Evolutionary conservation across 2,888 invertebrate species (phyloP), one percentile per base, ranked within the genome.

Genomic region (Sesamia inferens): DNA sequence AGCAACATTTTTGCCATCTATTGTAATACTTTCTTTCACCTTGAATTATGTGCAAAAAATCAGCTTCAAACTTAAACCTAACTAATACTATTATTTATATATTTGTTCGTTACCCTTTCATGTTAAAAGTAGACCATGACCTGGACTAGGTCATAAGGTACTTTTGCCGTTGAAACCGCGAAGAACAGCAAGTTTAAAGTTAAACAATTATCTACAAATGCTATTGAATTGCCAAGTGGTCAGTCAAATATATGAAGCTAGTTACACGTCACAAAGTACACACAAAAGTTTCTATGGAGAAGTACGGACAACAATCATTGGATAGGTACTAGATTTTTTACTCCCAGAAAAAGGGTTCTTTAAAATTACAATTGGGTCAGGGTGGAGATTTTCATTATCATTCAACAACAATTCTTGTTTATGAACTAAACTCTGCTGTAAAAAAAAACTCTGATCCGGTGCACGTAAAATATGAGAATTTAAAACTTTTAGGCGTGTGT

Each of bases 401-500:
- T 62, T 73, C 6, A 19, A 51, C 11, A 47, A 62, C 31, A 11
- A 19, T 5, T 8, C 31, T 51, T 31, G 6, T 31, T 11, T 48
- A 51, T 31, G 61, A 44, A 55, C 19, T 31, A 54, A 48, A 24
- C n/a, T 47, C 5, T 48, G 24, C 24, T 19, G 54, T 19, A 13
- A 11, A 11, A 11, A 11, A 3, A 75, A 61, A 22, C 31, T 61
- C 22, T 10, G 42, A n/a, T 8, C 4, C 22, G 14, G 54, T 39
- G 44, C 64, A 64, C 62, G 47, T 76, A 54, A 76, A 81, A 76
- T 79, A 76, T 81, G 66, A 63, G 42, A 22, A 63, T 11, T 48
- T 5, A 22, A 69, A 79, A 70, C 61, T 76, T 81, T 63, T 62
- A 0, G 16, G 22, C 11, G 55, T 42, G 11, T 63, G 66, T 55